Conservation (phyloP, 2,797 vertebrate species). For the Clarias fuscus region DNA sequence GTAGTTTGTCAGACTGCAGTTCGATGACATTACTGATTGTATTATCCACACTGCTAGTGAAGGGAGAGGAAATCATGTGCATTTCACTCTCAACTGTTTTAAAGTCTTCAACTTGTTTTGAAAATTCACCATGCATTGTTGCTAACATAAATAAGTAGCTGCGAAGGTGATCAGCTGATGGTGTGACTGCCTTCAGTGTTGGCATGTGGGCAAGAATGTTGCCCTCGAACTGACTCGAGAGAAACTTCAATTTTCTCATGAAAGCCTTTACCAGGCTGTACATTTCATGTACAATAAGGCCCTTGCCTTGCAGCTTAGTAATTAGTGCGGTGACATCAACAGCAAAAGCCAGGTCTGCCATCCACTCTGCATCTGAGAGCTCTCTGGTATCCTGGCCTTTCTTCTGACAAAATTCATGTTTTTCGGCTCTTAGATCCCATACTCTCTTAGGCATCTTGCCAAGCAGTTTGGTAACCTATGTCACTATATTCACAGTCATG, state of each 20-base stretch:
- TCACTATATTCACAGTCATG: slow-evolving; percentile 17
- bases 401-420: slow-evolving; percentile 35
- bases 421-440: slow-evolving; percentile 3
- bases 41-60: slow-evolving; percentile 45
- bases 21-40: slow-evolving; percentile 31
- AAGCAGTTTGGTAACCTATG: background rate
- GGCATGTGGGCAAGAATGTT: slow-evolving; percentile 42
- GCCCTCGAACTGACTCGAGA: background rate
- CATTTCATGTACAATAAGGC: too few species aligned
- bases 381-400: slow-evolving; percentile 40
- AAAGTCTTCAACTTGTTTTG: slow-evolving; percentile 45
- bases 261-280: too few species aligned
- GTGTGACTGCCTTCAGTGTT: slow-evolving; percentile 45
- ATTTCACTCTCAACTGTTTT: slow-evolving; percentile 46
- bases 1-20: background rate
- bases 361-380: slow-evolving; percentile 9
- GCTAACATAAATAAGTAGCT: background rate
- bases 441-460: background rate
- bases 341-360: too few species aligned
- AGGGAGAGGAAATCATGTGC: slow-evolving; percentile 32
- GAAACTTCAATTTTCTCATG: background rate
- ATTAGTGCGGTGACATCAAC: too few species aligned
- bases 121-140: background rate
- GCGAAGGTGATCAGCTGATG: slow-evolving; percentile 41
- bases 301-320: too few species aligned